Evolutionary conservation across 2,797 vertebrate genomes (phyloP).

Genomic region (Melanotaenia nigrans): DNA sequence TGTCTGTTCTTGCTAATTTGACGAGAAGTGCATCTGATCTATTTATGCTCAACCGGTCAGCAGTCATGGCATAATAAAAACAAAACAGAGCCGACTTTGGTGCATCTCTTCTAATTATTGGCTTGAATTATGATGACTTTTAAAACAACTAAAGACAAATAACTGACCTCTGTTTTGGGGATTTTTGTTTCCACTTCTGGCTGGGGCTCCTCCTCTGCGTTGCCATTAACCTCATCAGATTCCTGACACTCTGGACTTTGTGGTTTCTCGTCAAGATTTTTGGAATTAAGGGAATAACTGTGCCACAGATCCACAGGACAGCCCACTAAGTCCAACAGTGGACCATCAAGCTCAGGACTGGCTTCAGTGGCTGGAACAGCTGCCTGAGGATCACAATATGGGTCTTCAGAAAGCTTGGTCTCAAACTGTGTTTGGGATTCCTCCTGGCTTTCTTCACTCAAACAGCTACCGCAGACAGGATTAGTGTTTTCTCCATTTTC

Average conservation of each 20-base stretch:
- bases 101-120: background rate
- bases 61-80: too few species aligned
- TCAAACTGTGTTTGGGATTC: constrained; percentile 8
- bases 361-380: constrained; percentile 39
- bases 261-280: constrained; percentile 45
- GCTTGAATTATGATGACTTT: background rate
- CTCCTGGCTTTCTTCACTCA: constrained; percentile 7
- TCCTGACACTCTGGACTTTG: constrained; percentile 22
- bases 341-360: constrained; percentile 64
- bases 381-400: constrained; percentile 4
- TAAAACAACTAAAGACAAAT: background rate
- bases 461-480: background rate
- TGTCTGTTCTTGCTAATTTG: background rate
- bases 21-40: background rate
- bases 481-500: constrained; percentile 31
- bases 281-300: constrained; percentile 66
- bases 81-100: too few species aligned
- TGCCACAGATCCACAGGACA: constrained; percentile 69
- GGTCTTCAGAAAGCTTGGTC: constrained; percentile 13
- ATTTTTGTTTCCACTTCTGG: constrained; percentile 16
- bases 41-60: background rate
- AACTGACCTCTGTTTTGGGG: constrained; percentile 57
- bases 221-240: constrained; percentile 41
- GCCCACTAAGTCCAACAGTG: constrained; percentile 47
- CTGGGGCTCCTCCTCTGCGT: constrained; percentile 14